Conservation (phyloP, 2,797 vertebrate genomes). For the Chlorospingus semifuscus region DNA sequence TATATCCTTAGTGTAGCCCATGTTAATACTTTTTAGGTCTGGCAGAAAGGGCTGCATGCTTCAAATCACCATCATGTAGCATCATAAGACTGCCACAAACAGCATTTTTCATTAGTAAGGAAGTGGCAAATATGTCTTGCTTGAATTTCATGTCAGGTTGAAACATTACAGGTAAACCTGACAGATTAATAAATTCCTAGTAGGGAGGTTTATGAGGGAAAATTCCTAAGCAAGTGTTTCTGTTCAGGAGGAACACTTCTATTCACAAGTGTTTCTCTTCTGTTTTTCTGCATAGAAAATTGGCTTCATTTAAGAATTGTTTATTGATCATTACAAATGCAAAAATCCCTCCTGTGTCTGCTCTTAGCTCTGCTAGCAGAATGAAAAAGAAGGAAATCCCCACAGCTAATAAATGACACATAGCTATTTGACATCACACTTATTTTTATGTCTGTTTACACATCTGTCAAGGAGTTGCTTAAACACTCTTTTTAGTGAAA, state of each 20-base stretch:
- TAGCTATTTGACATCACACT: neutral
- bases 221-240: neutral
- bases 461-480: neutral
- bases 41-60: neutral
- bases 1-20: neutral
- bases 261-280: too few relatives aligned
- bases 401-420: neutral
- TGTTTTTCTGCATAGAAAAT: neutral
- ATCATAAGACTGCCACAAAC: neutral
- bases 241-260: neutral
- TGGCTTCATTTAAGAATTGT: neutral
- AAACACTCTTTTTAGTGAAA: neutral
- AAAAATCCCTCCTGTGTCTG: neutral
- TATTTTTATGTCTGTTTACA: neutral
- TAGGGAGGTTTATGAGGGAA: neutral
- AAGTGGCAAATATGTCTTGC: neutral
- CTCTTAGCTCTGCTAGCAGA: neutral
- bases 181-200: neutral
- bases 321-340: neutral
- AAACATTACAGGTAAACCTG: neutral
- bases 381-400: neutral
- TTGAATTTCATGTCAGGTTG: neutral
- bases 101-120: neutral
- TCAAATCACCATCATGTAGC: neutral
- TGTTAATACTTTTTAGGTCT: neutral